Conservation (phyloP, 2,113 vertebrate species). For the Carassius gibelio region DNA sequence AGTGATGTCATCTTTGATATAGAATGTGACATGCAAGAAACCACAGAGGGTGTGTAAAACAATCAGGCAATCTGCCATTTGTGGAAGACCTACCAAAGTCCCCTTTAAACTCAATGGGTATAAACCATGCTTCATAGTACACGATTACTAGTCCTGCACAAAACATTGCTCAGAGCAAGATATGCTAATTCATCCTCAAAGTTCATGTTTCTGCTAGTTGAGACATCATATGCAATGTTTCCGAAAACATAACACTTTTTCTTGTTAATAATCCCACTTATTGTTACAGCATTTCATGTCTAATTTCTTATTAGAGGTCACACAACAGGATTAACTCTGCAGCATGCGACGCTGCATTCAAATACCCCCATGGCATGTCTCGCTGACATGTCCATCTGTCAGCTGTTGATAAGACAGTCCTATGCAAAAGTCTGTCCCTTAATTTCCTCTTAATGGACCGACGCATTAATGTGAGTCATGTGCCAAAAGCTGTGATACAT, state of each 20-base stretch:
- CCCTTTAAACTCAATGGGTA: neutral
- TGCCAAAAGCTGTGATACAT: constrained; percentile 42
- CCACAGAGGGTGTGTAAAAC: constrained; percentile 20
- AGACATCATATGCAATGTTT: neutral
- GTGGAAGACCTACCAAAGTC: neutral
- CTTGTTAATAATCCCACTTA: neutral
- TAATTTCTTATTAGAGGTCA: constrained; percentile 23
- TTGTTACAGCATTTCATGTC: neutral
- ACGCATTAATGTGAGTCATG: constrained; percentile 36
- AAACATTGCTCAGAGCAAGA: neutral
- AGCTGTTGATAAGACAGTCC: constrained; percentile 20
- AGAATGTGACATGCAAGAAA: neutral
- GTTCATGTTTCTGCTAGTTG: neutral
- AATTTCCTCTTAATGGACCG: constrained; percentile 29
- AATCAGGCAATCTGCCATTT: neutral
- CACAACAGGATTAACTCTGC: constrained; percentile 14
- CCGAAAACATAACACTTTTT: neutral
- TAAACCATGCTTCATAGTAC: neutral
- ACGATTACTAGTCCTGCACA: neutral
- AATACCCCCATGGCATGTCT: constrained; percentile 20
- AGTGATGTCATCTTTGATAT: neutral
- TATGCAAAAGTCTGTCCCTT: constrained; percentile 19
- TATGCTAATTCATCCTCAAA: neutral
- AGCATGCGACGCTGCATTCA: neutral
- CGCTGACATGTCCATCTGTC: constrained; percentile 28